phyloP scores from a whole-genome alignment of 2,888 invertebrate genomes.

The Tiliacea citrago region DNA sequence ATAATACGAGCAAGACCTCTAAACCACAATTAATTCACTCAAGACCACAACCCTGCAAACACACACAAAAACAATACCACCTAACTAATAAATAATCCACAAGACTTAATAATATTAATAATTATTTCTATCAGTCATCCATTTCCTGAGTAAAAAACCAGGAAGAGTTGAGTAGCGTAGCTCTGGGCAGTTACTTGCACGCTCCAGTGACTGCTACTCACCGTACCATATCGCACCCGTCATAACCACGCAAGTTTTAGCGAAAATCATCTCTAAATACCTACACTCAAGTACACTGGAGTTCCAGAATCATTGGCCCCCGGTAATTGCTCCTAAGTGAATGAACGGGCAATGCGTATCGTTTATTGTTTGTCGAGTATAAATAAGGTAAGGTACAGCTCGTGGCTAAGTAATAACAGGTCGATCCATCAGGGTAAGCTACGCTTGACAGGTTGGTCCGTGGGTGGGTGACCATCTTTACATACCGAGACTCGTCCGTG shows the following conservation, averaged over 20 bases:
- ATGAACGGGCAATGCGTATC: constrained; percentile 77
- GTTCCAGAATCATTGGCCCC: constrained; percentile 55
- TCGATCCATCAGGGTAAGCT: no score
- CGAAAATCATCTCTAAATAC: constrained; percentile 69
- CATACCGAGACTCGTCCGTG: no score
- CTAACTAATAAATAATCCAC: constrained; percentile 28
- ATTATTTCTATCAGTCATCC: constrained; percentile 66
- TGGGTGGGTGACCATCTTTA: no score
- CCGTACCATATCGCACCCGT: constrained; percentile 87
- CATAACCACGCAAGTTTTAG: constrained; percentile 68
- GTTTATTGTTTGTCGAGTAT: constrained; percentile 58
- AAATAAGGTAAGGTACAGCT: constrained; percentile 34
- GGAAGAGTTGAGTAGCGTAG: constrained; percentile 77
- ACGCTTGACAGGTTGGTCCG: no score
- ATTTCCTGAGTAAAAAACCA: constrained; percentile 78
- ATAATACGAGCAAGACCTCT: constrained; percentile 1
- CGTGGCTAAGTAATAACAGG: no score
- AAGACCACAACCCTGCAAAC: constrained; percentile 18
- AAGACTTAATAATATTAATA: constrained; percentile 38
- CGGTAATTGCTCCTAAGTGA: constrained; percentile 85
- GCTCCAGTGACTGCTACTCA: constrained; percentile 80
- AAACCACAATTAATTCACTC: neutral
- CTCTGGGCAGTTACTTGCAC: constrained; percentile 80
- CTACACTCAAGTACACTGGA: constrained; percentile 32
- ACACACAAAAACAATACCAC: constrained; percentile 25